Evolutionary conservation across 2,113 vertebrate genomes (phyloP), one percentile per base, ranked within the genome.

Genomic region (Anser cygnoides): DNA sequence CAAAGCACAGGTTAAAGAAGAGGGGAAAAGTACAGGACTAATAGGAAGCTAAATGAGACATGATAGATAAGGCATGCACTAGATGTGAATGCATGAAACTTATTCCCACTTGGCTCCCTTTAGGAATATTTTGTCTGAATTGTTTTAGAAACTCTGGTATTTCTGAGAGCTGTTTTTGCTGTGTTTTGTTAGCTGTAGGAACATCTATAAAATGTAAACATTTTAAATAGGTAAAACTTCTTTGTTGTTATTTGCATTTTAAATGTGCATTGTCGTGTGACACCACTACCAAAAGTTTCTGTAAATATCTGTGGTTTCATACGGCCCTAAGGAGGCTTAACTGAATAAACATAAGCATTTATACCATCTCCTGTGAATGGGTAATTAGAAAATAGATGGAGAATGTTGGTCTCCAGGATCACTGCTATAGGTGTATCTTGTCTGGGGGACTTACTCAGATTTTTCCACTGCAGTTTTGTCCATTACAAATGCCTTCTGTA

Each of bases 21-120:
- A 84, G 43, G 90, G 70, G 65, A 90, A 73, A 87, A 81, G n/a
- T 58, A 63, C 49, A 37, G 31, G n/a, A 76, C 46, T 87, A 80
- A 87, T 71, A 67, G 35, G 46, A 90, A 90, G 10, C 22, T 87
- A 87, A 92, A 84, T 84, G 57, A 87, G 62, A 84, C 20, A 18
- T 85, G 90, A 78, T 74, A 90, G 49, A 25, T 39, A 80, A 20
- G 44, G 23, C 35, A 79, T 33, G 22, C 25, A 33, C 31, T 88
- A 70, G 55, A 73, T 68, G 43, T 68, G 65, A 77, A 73, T 74
- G 26, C 17, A 88, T 10, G 33, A 54, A 71, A n/a, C 20, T 78
- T 75, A 84, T 67, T 83, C 76, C 31, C 57, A 55, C 2, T 21
- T 87, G 37, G 16, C 50, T 84, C 43, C 26, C 37, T 72, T 67